phyloP scores from a whole-genome alignment of 2,113 vertebrate species.

The Pavo muticus region DNA sequence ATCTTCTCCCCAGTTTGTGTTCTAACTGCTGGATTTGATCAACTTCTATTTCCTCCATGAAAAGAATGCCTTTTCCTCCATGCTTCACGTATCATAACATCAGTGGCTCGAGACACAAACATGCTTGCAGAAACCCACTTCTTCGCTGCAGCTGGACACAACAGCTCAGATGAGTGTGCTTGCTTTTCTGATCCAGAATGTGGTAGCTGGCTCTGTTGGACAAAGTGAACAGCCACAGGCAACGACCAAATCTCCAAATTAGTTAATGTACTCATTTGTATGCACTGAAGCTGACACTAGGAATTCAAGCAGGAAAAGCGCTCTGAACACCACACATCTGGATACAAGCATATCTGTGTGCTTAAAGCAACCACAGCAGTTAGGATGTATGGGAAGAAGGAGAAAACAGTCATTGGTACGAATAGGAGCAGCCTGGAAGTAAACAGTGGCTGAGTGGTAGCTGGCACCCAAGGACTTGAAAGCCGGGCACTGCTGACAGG shows the following conservation, averaged over 20 bases:
- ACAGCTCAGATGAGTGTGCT: background rate
- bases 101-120: background rate
- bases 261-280: background rate
- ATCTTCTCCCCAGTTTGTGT: background rate
- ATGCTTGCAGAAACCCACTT: background rate
- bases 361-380: background rate
- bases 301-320: background rate
- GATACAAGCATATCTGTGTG: background rate
- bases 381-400: background rate
- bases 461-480: no score
- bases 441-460: background rate
- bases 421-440: background rate
- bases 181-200: background rate
- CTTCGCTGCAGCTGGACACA: background rate
- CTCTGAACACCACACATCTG: rapidly evolving
- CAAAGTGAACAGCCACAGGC: background rate
- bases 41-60: rapidly evolving
- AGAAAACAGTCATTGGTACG: background rate
- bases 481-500: background rate
- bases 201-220: background rate
- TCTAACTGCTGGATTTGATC: background rate
- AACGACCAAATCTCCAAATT: background rate
- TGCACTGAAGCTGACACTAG: background rate
- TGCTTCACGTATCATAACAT: rapidly evolving
- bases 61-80: background rate